Evolutionary conservation across 2,888 invertebrate species (phyloP).

Genomic region (Lymantria dispar): DNA sequence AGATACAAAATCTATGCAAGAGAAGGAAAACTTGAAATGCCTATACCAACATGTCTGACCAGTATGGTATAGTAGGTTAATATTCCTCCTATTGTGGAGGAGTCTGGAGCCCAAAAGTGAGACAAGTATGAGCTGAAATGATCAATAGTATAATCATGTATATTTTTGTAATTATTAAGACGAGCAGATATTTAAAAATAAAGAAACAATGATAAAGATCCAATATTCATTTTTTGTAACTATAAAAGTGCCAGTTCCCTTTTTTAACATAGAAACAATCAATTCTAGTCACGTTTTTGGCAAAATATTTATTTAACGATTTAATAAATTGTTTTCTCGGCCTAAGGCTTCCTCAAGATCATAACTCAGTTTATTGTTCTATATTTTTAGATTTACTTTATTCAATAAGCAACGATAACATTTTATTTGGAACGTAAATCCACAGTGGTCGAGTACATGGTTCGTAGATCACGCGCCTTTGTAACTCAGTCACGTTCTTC

Average conservation of each 20-base stretch:
- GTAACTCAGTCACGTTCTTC: conserved; percentile 47
- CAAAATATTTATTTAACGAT: conserved; percentile 5
- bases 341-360: conserved; percentile 4
- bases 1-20: too few species aligned
- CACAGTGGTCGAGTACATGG: conserved; percentile 41
- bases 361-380: conserved; percentile 16
- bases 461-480: conserved; percentile 39
- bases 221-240: too few species aligned
- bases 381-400: conserved; percentile 18
- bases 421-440: conserved; percentile 42
- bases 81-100: too few species aligned
- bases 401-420: conserved; percentile 34
- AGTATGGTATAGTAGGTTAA: too few species aligned
- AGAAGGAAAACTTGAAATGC: too few species aligned
- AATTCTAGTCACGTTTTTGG: conserved; percentile 4
- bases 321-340: conserved; percentile 1
- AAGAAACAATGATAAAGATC: too few species aligned
- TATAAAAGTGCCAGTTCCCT: neutral
- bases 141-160: too few species aligned
- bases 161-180: too few species aligned
- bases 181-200: too few species aligned
- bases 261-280: neutral
- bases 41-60: too few species aligned
- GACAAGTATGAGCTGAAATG: too few species aligned
- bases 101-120: too few species aligned